Conservation (phyloP, 2,797 vertebrate species). For the Callimico goeldii region DNA sequence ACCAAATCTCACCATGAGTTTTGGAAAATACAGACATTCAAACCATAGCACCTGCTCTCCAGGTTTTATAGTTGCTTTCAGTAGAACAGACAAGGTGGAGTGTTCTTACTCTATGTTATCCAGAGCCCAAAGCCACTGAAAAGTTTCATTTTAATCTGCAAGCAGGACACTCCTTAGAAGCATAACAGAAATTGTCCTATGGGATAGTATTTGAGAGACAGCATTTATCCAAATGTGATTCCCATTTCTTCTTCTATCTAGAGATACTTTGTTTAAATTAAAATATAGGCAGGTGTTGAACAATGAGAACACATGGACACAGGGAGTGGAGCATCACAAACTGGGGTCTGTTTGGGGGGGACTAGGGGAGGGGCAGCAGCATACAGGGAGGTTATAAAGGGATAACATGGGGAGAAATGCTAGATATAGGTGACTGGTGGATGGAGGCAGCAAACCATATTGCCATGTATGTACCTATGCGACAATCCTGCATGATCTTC, state of each 20-base stretch:
- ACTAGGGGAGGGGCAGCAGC: no score
- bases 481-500: neutral
- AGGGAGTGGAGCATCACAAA: no score
- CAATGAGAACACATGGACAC: no score
- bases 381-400: no score
- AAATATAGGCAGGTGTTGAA: neutral
- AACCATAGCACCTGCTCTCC: neutral
- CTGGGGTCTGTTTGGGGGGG: no score
- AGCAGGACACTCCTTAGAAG: neutral
- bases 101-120: neutral
- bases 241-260: neutral
- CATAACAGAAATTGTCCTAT: neutral
- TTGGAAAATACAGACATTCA: neutral
- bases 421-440: no score
- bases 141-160: neutral
- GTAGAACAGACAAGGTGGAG: neutral
- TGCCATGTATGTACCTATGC: no score
- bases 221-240: neutral
- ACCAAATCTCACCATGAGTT: neutral
- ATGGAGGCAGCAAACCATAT: no score
- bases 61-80: neutral
- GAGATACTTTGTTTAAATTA: neutral
- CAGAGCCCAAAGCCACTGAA: neutral
- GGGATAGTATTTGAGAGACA: neutral
- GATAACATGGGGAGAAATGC: no score